Evolutionary conservation across 2,113 vertebrate species (phyloP), one percentile per base, ranked within the genome.

Genomic region (Nycticorax nycticorax): DNA sequence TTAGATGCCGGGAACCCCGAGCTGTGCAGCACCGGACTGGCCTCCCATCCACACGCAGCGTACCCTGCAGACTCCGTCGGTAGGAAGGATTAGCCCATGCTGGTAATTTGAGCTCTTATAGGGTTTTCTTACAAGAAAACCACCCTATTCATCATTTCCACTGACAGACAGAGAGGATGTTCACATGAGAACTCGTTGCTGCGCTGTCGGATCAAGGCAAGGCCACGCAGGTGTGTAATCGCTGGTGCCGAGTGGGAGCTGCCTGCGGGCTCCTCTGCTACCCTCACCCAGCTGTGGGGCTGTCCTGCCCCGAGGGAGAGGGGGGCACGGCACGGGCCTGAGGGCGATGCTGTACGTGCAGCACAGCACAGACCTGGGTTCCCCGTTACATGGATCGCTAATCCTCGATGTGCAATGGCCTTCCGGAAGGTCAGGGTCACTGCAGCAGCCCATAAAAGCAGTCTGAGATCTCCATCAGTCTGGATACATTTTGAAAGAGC

Each of bases 211-310:
- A 93, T 77, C 71, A 69, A 85, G 45, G 41, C 88, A 96, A 93
- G 88, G 91, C 60, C 41, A 4, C 0, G 5, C 73, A 82, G 83
- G 9, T 83, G 78, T 33, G 32, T 23, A n/a, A 67, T 82, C 24
- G 0, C 47, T 45, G 32, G 14, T 45, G 9, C 17, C 0, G 3
- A 22, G 74, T 50, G 82, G 77, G 85, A 96, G 85, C n/a, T 90
- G 71, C 53, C 62, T 27, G 7, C 2, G 1, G 32, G 28, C 28
- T 83, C 33, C 62, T 60, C 52, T 1, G 3, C 50, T 59, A 10
- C 3, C 52, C 27, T 41, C 52, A 8, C 22, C 23, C 0, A 0
- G 3, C 56, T 12, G 39, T 12, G 39, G 11, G 30, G 19, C n/a
- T 56, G 28, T n/a, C 32, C 33, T 10, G 43, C 20, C 6, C 35